A percentile compares a stretch with the other conserved stretches of the same genome.
phyloP scores from a whole-genome alignment of 2,113 vertebrate species.

The Atherinomorus stipes region DNA sequence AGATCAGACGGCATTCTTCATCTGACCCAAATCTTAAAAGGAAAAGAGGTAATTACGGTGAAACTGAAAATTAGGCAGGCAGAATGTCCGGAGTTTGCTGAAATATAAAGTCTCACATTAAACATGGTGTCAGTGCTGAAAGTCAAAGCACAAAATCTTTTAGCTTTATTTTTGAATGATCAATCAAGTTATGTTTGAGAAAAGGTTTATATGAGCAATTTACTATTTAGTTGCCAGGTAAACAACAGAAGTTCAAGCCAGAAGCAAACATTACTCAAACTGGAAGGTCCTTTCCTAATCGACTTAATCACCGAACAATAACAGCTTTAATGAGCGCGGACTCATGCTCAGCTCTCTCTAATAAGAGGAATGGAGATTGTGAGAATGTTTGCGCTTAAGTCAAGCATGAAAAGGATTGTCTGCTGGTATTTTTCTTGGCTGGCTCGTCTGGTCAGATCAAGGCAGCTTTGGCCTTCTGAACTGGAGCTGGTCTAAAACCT shows the following conservation, averaged over 20 bases:
- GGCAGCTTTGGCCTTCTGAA: slow-evolving; percentile 55
- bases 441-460: slow-evolving; percentile 67
- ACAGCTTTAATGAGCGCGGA: slow-evolving; percentile 73
- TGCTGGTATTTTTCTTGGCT: slow-evolving; percentile 77
- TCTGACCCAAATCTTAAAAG: slow-evolving; percentile 65
- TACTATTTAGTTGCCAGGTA: not conserved
- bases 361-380: slow-evolving; percentile 56
- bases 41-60: slow-evolving; percentile 48
- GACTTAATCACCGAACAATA: slow-evolving; percentile 76
- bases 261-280: slow-evolving; percentile 40
- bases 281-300: slow-evolving; percentile 46
- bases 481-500: slow-evolving; percentile 13
- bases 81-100: slow-evolving; percentile 8
- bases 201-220: not conserved
- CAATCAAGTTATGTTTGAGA: not conserved
- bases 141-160: slow-evolving; percentile 19
- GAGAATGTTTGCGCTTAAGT: slow-evolving; percentile 74
- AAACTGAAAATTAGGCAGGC: slow-evolving; percentile 25
- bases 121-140: not conserved
- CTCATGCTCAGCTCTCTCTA: slow-evolving; percentile 63
- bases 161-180: slow-evolving; percentile 2
- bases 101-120: slow-evolving; percentile 1
- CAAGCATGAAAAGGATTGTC: slow-evolving; percentile 78
- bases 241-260: slow-evolving; percentile 1
- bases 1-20: slow-evolving; percentile 72